A percentile compares a stretch with the other conserved stretches of the same genome.
Conservation (phyloP, 2,797 vertebrate genomes). For the Psittacula derbiana region DNA sequence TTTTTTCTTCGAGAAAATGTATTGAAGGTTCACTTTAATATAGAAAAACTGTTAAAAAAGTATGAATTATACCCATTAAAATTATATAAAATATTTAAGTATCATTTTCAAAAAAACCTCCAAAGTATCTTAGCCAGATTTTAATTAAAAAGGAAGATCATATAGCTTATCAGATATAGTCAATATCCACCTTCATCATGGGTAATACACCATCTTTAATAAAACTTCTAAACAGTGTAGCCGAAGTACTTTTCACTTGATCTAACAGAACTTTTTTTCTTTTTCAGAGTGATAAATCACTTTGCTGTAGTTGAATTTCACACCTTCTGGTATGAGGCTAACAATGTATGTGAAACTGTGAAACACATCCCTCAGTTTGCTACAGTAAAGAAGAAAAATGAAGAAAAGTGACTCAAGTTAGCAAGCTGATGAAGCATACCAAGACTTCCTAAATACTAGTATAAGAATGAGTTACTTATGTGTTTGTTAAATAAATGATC, state of each 20-base stretch:
- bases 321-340: not conserved
- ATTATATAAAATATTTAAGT: not conserved
- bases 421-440: not conserved
- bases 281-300: not conserved
- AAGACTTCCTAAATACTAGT: not conserved
- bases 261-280: not conserved
- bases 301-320: conserved; percentile 26
- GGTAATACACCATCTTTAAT: not conserved
- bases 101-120: not conserved
- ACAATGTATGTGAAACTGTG: not conserved
- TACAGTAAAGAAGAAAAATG: not conserved
- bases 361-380: not conserved
- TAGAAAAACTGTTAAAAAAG: not conserved
- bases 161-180: not conserved
- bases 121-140: not conserved
- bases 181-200: not conserved
- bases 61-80: not conserved
- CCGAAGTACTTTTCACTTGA: not conserved
- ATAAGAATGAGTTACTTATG: not conserved
- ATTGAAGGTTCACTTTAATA: not conserved
- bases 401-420: not conserved
- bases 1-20: not conserved
- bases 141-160: not conserved
- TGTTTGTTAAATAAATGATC: not conserved
- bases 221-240: not conserved